A percentile compares a stretch with the other conserved stretches of the same genome.
Evolutionary conservation across 2,888 invertebrate genomes (phyloP).

Genomic region (Leucania comma): DNA sequence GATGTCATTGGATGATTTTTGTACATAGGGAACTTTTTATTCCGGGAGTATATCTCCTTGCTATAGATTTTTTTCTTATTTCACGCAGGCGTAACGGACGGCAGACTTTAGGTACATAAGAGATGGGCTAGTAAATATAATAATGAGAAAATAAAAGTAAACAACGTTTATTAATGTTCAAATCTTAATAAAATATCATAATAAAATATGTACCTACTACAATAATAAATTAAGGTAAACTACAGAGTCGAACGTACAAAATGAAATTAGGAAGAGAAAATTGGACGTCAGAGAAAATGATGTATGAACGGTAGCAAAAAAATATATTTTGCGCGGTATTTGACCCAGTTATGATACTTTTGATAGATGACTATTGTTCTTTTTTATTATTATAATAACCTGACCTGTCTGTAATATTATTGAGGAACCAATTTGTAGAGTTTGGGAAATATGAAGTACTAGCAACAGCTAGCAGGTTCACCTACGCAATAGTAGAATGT

Average conservation of each 20-base stretch:
- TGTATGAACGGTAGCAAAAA: slow-evolving; percentile 80
- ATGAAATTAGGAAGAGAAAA: slow-evolving; percentile 80
- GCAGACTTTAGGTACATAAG: too few species aligned
- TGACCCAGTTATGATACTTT: slow-evolving; percentile 79
- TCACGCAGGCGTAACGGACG: too few species aligned
- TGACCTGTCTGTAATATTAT: slow-evolving; percentile 33
- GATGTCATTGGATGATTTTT: too few species aligned
- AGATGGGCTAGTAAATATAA: not conserved
- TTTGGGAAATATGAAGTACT: not conserved
- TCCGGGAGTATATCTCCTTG: too few species aligned
- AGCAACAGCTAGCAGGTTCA: too few species aligned
- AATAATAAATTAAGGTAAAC: slow-evolving; percentile 56
- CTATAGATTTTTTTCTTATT: too few species aligned
- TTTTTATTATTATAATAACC: slow-evolving; percentile 54
- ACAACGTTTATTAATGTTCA: not conserved
- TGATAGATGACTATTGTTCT: slow-evolving; percentile 78
- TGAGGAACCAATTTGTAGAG: slow-evolving; percentile 13
- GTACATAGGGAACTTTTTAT: too few species aligned
- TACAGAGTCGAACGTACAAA: slow-evolving; percentile 67
- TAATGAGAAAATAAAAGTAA: not conserved
- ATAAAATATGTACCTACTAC: slow-evolving; percentile 30
- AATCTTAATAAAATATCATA: slow-evolving; percentile 7
- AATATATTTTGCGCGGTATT: slow-evolving; percentile 63
- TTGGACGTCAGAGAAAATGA: slow-evolving; percentile 84
- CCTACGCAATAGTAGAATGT: too few species aligned